Conservation (phyloP, 2,113 vertebrate genomes). For the Thryonomys swinderianus region DNA sequence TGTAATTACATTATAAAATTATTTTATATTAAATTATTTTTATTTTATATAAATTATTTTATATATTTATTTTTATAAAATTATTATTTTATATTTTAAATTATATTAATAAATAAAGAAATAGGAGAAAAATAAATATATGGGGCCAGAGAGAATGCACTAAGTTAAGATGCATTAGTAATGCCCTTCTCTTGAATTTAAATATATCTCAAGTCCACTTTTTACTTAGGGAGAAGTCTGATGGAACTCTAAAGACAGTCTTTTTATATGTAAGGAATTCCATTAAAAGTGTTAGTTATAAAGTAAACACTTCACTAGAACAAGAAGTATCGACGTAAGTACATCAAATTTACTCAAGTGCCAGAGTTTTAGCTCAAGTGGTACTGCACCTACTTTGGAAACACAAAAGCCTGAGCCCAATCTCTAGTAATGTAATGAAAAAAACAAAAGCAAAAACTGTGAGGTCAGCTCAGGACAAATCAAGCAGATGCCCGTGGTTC, state of each 20-base stretch:
- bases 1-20: no score
- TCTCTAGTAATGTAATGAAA: no score
- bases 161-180: not conserved
- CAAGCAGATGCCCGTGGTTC: no score
- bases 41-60: no score
- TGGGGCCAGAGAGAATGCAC: not conserved
- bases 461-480: no score
- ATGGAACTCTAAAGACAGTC: not conserved
- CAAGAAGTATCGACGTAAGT: not conserved
- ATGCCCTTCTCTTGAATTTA: not conserved
- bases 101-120: not conserved
- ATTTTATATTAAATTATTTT: no score
- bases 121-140: not conserved
- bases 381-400: no score
- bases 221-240: not conserved
- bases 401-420: no score
- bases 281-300: not conserved
- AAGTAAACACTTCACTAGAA: not conserved
- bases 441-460: no score
- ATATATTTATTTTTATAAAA: no score
- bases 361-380: no score
- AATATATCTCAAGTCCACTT: not conserved
- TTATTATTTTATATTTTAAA: not conserved
- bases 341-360: not conserved
- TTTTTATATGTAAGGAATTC: not conserved